Base-by-base conservation (phyloP, 2,888 invertebrate genomes). In the Saturnia pavonia region DNA sequence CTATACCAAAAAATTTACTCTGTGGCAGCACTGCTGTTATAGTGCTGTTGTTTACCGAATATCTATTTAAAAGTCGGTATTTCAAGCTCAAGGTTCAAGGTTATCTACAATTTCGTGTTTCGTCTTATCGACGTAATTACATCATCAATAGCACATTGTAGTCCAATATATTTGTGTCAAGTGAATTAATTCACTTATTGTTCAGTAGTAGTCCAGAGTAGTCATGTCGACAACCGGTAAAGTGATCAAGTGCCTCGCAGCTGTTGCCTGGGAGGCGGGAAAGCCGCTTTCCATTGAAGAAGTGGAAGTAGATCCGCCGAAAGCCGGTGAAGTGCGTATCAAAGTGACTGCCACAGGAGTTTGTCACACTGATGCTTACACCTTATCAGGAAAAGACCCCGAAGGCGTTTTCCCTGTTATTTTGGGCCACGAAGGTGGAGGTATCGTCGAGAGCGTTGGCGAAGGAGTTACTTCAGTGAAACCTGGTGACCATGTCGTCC, bases 371-470 rank as follows among this genome's bases (percentile, higher is more conserved):
- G 99, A 99, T 90, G 96, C 98, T 0, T 98, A 97, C 85, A 98
- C 99, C 0, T 90, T 98, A 45, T 96, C 96, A 74, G 99, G 99
- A 1, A 95, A 96, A 74, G 99, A 99, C 88, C 96, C 98, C 0
- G 99, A 99, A 90, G 99, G 98, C 8, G 91, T 96, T 19, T 99
- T 99, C 82, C 99, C 99, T 0, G 97, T 97, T 6, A 94, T 99
- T 77, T 94, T 99, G 68, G 99, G 99, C 0, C 99, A 99, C 84
- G 99, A 99, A 92, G 99, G 99, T 51, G 97, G 96, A 71, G 99
- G 99, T 54, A 95, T 99, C 80, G 99, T 99, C n/a, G 99, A 99
- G 89, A 99, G 99, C 89, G 95, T 99, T 68, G 99, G 99, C 0
- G 97, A 97, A 82, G 98, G 97, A 25, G 99, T 99, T 0, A 97